Percentiles rank a stretch among this genome's conserved stretches.
phyloP scores from a whole-genome alignment of 2,888 invertebrate species.

The Epirrita christyi region DNA sequence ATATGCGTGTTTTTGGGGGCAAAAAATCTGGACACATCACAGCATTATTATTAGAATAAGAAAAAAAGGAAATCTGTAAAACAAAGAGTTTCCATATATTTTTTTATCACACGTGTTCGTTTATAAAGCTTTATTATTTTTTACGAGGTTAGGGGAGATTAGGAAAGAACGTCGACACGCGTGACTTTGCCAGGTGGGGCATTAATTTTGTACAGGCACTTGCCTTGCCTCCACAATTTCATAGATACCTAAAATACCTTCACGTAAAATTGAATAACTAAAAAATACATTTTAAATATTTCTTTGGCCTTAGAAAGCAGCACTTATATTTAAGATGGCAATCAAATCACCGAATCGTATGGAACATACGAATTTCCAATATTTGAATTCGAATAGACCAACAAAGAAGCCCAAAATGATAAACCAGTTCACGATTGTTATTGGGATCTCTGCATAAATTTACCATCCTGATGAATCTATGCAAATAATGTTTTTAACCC shows the following conservation, averaged over 20 bases:
- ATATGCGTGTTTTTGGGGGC: too few species aligned
- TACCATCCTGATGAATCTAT: slow-evolving; percentile 31
- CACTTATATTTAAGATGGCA: too few species aligned
- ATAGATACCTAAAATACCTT: slow-evolving; percentile 21
- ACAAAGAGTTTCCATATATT: slow-evolving; percentile 12
- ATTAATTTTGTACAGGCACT: slow-evolving; percentile 34
- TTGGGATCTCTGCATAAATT: slow-evolving; percentile 29
- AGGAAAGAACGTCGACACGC: slow-evolving; percentile 32
- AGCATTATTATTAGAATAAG: too few species aligned
- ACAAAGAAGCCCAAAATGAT: slow-evolving; percentile 7
- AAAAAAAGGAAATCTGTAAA: too few species aligned
- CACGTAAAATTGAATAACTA: slow-evolving; percentile 15
- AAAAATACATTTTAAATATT: background rate
- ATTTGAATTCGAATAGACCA: background rate
- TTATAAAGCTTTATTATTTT: slow-evolving; percentile 43
- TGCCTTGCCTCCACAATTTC: slow-evolving; percentile 15
- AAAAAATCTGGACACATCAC: too few species aligned
- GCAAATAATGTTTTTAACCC: slow-evolving; percentile 30
- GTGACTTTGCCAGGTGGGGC: slow-evolving; percentile 32
- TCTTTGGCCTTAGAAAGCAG: background rate
- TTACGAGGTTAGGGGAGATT: slow-evolving; percentile 40
- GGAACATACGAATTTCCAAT: background rate
- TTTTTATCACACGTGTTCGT: slow-evolving; percentile 34
- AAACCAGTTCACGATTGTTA: slow-evolving; percentile 21
- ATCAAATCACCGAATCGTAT: background rate